Evolutionary conservation across 2,113 vertebrate species (phyloP), one percentile per base, ranked within the genome.

Genomic region (Pseudonaja textilis): DNA sequence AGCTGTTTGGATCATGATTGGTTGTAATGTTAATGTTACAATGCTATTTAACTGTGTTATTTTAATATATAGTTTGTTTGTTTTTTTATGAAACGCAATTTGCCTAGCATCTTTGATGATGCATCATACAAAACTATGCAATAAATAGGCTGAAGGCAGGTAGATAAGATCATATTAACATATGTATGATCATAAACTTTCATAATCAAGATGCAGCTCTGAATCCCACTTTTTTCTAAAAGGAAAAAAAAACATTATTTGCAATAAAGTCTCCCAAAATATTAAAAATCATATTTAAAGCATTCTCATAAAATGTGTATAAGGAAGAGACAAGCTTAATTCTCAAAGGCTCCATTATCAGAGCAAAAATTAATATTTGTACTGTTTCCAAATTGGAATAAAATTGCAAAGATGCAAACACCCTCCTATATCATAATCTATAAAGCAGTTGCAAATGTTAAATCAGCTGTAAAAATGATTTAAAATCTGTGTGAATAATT

Each of bases 201-300:
- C 69, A 90, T 93, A 95, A 98, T 97, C 95, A 96, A 95, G 96
- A 97, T 98, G 97, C 96, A 97, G 95, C 96, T 97, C 74, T 42
- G 96, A 97, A 97, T 98, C 98, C 97, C 97, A 97, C 96, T 97
- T 98, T 54, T 88, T 88, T 88, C 42, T 12, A 86, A 85, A 91
- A 90, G 57, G 61, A 1, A 8, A 55, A 59, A 74, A 93, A 97
- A 69, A 97, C 95, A 97, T 98, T 96, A 93, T 91, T 89, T 94
- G 93, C 94, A 96, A 98, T 98, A 98, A 99, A 98, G 97, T 98
- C 94, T 96, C 98, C 98, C 97, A 98, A 98, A 98, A 97, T 98
- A 99, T 98, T 98, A 98, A 98, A 98, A 98, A 98, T 98, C 95
- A 97, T 97, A 97, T 98, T 98, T 98, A 98, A 98, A 97, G 94